Evolutionary conservation across 2,888 invertebrate genomes (phyloP).

Genomic region (Machimus rusticus): DNA sequence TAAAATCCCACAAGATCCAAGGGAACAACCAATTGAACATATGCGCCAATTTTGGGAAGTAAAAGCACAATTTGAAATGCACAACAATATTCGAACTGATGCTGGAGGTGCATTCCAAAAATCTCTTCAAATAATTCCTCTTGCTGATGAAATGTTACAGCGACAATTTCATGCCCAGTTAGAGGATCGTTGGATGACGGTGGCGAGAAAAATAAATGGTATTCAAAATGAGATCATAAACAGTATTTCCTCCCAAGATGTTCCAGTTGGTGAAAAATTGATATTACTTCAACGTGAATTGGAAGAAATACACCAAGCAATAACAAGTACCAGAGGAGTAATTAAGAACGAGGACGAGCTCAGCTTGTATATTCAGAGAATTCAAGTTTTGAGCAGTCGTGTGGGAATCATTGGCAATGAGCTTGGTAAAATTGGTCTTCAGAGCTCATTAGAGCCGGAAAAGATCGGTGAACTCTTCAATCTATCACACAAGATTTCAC

Average conservation of each 20-base stretch:
- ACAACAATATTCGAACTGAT: constrained; percentile 78
- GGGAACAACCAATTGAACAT: constrained; percentile 71
- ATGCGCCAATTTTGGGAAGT: constrained; percentile 88
- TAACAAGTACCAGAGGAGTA: constrained; percentile 78
- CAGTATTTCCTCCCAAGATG: constrained; percentile 75
- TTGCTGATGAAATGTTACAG: constrained; percentile 85
- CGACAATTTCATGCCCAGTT: constrained; percentile 80
- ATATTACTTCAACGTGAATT: constrained; percentile 79
- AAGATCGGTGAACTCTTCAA: constrained; percentile 76
- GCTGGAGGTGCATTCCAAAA: constrained; percentile 78
- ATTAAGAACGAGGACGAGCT: constrained; percentile 85
- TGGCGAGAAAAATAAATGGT: constrained; percentile 70
- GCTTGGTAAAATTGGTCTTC: constrained; percentile 75
- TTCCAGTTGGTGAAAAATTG: constrained; percentile 78
- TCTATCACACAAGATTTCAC: constrained; percentile 75
- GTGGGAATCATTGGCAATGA: constrained; percentile 83
- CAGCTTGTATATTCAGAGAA: constrained; percentile 79
- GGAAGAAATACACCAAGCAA: constrained; percentile 73
- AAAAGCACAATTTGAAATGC: constrained; percentile 85
- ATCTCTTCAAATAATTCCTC: constrained; percentile 77
- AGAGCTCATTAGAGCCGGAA: constrained; percentile 79
- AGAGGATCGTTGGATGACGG: constrained; percentile 77
- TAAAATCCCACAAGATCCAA: constrained; percentile 69
- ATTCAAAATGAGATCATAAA: constrained; percentile 75
- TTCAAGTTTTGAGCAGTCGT: constrained; percentile 78